Evolutionary conservation across 2,888 invertebrate species (phyloP).

Genomic region (Tubulanus polymorphus): DNA sequence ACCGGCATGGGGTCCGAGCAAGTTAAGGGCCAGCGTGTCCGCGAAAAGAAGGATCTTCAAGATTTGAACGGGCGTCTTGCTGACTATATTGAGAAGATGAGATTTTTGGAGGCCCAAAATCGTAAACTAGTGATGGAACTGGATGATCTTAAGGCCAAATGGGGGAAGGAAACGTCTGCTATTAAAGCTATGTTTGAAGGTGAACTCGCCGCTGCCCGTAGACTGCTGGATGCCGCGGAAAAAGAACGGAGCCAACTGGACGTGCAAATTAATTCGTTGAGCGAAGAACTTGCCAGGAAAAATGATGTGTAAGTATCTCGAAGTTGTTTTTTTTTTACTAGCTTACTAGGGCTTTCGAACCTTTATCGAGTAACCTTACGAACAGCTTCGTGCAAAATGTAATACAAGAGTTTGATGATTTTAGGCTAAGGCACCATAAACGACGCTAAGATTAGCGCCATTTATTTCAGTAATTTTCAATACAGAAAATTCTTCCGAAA

Average conservation of each 20-base stretch:
- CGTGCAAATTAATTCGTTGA: conserved; percentile 52
- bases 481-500: no score
- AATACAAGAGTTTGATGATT: no score
- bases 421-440: no score
- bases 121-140: conserved; percentile 48
- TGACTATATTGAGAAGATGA: conserved; percentile 57
- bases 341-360: no score
- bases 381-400: no score
- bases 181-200: conserved; percentile 55
- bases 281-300: conserved; percentile 48
- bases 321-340: no score
- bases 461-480: no score
- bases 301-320: no score
- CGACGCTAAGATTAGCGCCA: no score
- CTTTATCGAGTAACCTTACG: no score
- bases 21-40: conserved; percentile 53
- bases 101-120: conserved; percentile 55
- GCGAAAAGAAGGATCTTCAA: conserved; percentile 58
- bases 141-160: conserved; percentile 45
- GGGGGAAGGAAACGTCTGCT: conserved; percentile 48
- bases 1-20: conserved; percentile 47
- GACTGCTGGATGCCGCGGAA: conserved; percentile 56
- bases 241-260: conserved; percentile 56
- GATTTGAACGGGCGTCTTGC: conserved; percentile 58
- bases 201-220: conserved; percentile 55